Evolutionary conservation across 2,888 invertebrate species (phyloP), one percentile per base, ranked within the genome.

Genomic region (Agrochola circellaris): DNA sequence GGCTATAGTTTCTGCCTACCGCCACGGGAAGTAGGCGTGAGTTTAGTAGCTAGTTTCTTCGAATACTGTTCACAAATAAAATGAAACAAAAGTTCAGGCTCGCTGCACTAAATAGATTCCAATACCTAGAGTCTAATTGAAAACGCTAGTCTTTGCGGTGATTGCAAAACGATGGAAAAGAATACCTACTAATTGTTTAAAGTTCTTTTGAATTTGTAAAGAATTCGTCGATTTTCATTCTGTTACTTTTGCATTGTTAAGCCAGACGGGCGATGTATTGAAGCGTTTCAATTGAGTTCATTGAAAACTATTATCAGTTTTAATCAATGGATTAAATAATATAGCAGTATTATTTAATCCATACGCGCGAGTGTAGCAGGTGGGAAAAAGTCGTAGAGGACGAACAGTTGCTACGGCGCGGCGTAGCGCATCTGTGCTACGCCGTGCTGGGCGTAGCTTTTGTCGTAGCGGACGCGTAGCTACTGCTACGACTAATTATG

Each of bases 141-240:
- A 86, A 83, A 86, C 56, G 51, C 77, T 77, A 75, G 75, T 77
- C 73, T 74, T 71, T 75, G 81, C 80, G 87, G 85, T 81, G 71
- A 87, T 84, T 81, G 75, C 66, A 87, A 81, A 77, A 68, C 72
- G 75, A 78, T 75, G 60, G 48, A 74, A 81, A 83, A 81, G 77
- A 74, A 76, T 79, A 80, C 45, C 45, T 45, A 5, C 75, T 80
- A 84, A 86, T 77, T 75, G 76, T 77, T 77, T 70, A 66, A 83
- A 79, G 65, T 86, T 83, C 75, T 82, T 64, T 71, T 62, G 75
- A 68, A 73, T 86, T 86, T 75, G 51, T 71, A 54, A 72, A 86
- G 66, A 79, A 76, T 13, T 81, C 51, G 65, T 64, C 56, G 42
- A 75, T 86, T 86, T 73, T 70, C 54, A 58, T 73, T 77, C 73